phyloP scores from a whole-genome alignment of 2,113 vertebrate species.

The Cranoglanis bouderius region DNA sequence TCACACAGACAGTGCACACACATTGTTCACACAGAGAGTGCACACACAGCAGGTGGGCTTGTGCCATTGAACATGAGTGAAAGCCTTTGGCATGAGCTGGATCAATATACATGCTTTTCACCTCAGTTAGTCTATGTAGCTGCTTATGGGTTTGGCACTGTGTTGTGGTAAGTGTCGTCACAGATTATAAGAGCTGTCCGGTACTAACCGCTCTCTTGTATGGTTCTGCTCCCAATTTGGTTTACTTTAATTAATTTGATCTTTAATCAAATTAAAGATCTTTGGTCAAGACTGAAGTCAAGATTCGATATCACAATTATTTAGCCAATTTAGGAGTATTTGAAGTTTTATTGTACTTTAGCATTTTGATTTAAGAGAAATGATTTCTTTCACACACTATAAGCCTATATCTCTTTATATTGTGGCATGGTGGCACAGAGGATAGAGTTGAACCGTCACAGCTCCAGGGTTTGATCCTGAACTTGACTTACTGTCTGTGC shows the following conservation, averaged over 20 bases:
- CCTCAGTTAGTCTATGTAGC: constrained; percentile 2
- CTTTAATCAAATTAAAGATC: too few species aligned
- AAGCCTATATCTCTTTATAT: not conserved
- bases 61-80: constrained; percentile 21
- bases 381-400: not conserved
- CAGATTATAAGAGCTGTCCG: not conserved
- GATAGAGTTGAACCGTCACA: not conserved
- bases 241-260: too few species aligned
- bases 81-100: constrained; percentile 13
- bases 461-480: not conserved
- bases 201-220: not conserved
- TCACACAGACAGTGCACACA: constrained; percentile 14
- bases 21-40: constrained; percentile 20
- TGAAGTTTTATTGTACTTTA: not conserved
- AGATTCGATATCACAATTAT: not conserved
- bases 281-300: not conserved
- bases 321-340: not conserved
- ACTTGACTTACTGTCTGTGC: not conserved
- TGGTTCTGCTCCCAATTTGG: constrained; percentile 39
- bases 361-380: not conserved
- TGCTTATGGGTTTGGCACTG: not conserved
- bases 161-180: not conserved
- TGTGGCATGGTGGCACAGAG: not conserved
- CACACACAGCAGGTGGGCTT: constrained; percentile 13
- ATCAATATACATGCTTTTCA: constrained; percentile 54